phyloP scores from a whole-genome alignment of 2,113 vertebrate genomes.

The Myxocyprinus asiaticus region DNA sequence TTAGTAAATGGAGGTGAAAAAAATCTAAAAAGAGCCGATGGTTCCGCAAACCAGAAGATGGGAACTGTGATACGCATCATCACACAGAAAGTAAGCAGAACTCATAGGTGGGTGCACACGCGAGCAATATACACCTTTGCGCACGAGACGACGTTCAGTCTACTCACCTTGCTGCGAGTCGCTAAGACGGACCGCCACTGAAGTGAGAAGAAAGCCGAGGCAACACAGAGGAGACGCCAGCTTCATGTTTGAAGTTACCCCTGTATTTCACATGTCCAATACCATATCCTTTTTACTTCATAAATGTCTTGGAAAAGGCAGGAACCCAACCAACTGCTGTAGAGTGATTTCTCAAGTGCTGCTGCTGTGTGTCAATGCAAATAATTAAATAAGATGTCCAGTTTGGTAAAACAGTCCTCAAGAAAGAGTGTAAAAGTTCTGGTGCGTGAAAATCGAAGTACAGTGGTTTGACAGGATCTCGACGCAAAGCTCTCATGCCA shows the following conservation, averaged over 20 bases:
- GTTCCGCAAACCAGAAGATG: background rate
- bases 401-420: conserved; percentile 25
- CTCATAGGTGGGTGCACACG: conserved; percentile 2
- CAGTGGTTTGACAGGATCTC: conserved; percentile 67
- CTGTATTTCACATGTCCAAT: conserved; percentile 80
- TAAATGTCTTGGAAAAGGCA: conserved; percentile 23
- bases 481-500: conserved; percentile 72
- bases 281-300: conserved; percentile 61
- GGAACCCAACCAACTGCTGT: conserved; percentile 30
- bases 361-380: conserved; percentile 4
- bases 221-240: conserved; percentile 72
- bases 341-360: conserved; percentile 35
- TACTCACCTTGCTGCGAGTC: conserved; percentile 89
- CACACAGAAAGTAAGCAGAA: background rate
- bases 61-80: background rate
- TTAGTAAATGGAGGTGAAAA: background rate
- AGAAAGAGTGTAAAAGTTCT: conserved; percentile 37
- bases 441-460: conserved; percentile 60
- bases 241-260: conserved; percentile 75
- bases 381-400: background rate
- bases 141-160: conserved; percentile 51
- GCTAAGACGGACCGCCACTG: conserved; percentile 74
- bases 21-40: background rate
- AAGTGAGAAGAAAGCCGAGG: conserved; percentile 79
- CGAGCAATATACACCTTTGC: conserved; percentile 49